Base-by-base conservation (phyloP, 2,888 invertebrate genomes). In the Eucera pruinosa region DNA sequence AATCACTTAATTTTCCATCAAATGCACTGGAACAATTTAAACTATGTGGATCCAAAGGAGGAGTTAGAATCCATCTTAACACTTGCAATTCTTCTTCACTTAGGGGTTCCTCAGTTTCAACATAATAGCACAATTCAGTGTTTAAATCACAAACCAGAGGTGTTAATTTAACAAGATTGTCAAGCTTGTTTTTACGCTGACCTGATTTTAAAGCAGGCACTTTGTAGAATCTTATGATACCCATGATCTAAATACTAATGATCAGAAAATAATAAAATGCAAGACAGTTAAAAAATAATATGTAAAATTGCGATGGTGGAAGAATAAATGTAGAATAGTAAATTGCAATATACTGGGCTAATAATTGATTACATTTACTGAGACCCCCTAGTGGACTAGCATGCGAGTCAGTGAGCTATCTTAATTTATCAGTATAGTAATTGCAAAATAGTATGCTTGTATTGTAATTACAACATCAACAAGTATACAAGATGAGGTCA, bases 71-170 rank as follows among this genome's bases (percentile, higher is more conserved):
- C 98, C 98, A 98, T 89, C 95, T 94, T 64, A 97, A 89, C 71
- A 95, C 94, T 75, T 94, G 93, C 41, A 94, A 93, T 84, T 97
- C 95, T 71, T 95, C 93, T 33, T 93, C 91, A 47, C 93, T 94
- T 47, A 97, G 92, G 80, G 92, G 91, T 72, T 93, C 92, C 83
- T 93, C 92, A 43, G 93, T 92, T 72, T 93, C 93, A 72, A 97
- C 94, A 91, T 97, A 96, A 92, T 95, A 97, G 93, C 97, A 97
- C 80, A 95, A 93, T 93, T 98, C 98, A 6, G 96, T 95, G 69
- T 95, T 94, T 20, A 96, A 83, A 41, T 93, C 89, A 47, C 85
- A 90, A n/a, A 96, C 92, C 2, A 69, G 57, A 33, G 76, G 55
- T 2, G 86, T 81, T 64, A 90, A 78, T 76, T 86, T 80, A 27